Base-by-base conservation (phyloP, 2,797 vertebrate genomes). In the Glossophaga mutica region DNA sequence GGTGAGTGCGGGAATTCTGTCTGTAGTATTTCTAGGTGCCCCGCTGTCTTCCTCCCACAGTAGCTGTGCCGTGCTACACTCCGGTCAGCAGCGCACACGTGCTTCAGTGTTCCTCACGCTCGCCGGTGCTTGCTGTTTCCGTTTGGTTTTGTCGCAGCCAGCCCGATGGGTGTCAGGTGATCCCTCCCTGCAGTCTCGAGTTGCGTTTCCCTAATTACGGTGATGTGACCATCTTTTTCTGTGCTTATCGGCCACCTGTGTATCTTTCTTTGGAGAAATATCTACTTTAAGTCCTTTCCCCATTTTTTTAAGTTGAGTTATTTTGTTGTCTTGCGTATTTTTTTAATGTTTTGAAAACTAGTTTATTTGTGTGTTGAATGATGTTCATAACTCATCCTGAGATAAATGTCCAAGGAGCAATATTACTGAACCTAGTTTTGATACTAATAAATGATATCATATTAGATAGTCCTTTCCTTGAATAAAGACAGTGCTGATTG, bases 331-430 rank as follows among this genome's bases (percentile, higher is more conserved):
- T 62, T 78, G n/a, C n/a, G n/a, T n/a, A n/a, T 59, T 15, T 24
- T 92, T 76, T 71, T 0, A 68, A 14, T 70, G 48, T 48, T 88
- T 79, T 50, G 50, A 29, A 83, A 83, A 18, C 42, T 42, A 77
- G 29, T 92, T 81, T 65, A 91, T 86, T 67, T 76, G n/a, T 79
- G 2, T 68, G 22, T 52, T 77, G 29, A 67, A 21, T 48, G 62
- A 50, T 77, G 2, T 18, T 71, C 59, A 37, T 70, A 84, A 87
- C 68, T 42, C 21, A 70, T 70, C 65, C 39, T 83, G 77, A 88
- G 34, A 29, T 92, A 88, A 83, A 68, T 44, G 29, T 34, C 68
- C 59, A 82, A 44, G 34, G 16, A 70, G 12, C 34, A 89, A 70
- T 77, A 68, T 87, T 59, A 39, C 26, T 29, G 9, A 59, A 83